These are phyloP conservation scores for rabbit (Oryctolagus cuniculus) DNA, from an alignment of 2,113 vertebrate genomes.

Conservation along the genomic window mOryCun1.1 NC_091451.1:27337001-27337500, in stretches of 20 bases:
- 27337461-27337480: slow-evolving; percentile 96
- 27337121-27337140: background rate
- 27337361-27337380: slow-evolving; percentile 99
- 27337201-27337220: background rate
- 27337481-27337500: slow-evolving; percentile 97
- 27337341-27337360: slow-evolving; percentile 94
- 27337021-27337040: background rate
- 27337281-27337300: background rate
- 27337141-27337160: background rate
- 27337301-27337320: background rate
- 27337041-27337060: too few species aligned
- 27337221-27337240: background rate
- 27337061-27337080: background rate
- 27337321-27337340: background rate
- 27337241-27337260: slow-evolving; percentile 1
- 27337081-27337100: fast-evolving
- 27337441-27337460: slow-evolving; percentile 96
- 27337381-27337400: slow-evolving; percentile 99
- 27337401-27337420: slow-evolving; percentile 98
- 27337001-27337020: background rate
- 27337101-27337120: background rate
- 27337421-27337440: slow-evolving; percentile 97
- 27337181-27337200: background rate
- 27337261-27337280: background rate
- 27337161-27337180: background rate